phyloP scores from a whole-genome alignment of 92 coral and sea anemone species.

The Epizoanthus rinbou region DNA sequence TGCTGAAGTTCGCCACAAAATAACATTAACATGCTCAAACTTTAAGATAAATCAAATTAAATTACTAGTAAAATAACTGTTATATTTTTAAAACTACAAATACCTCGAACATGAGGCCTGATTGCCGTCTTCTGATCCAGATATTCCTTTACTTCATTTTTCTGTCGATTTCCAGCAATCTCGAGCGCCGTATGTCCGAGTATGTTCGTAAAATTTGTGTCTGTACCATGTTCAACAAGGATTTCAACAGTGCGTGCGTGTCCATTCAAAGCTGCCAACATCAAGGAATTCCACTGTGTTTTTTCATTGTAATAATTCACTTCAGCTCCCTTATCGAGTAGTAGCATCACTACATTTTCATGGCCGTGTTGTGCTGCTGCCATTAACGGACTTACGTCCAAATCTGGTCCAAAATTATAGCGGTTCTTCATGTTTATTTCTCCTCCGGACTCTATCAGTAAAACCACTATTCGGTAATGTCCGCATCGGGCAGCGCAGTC shows the following conservation, averaged over 20 bases:
- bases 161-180: conserved; percentile 71
- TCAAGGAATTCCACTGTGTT: conserved; percentile 92
- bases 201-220: conserved; percentile 68
- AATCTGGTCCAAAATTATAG: conserved; percentile 6
- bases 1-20: neutral
- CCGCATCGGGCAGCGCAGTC: conserved; percentile 93
- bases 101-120: conserved; percentile 38
- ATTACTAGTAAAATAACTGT: neutral
- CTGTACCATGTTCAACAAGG: conserved; percentile 74
- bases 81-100: neutral
- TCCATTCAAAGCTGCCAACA: conserved; percentile 92
- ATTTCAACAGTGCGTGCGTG: conserved; percentile 76
- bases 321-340: conserved; percentile 78
- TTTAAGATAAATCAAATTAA: neutral
- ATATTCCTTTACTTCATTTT: conserved; percentile 76
- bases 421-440: conserved; percentile 44
- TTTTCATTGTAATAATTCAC: conserved; percentile 67
- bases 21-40: neutral
- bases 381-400: conserved; percentile 68
- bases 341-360: conserved; percentile 69
- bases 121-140: conserved; percentile 68
- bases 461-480: conserved; percentile 73
- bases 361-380: conserved; percentile 97
- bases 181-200: conserved; percentile 83
- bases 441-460: conserved; percentile 71